Evolutionary conservation across 2,888 invertebrate genomes (phyloP), one percentile per base, ranked within the genome.

Genomic region (Melanophora roralis): DNA sequence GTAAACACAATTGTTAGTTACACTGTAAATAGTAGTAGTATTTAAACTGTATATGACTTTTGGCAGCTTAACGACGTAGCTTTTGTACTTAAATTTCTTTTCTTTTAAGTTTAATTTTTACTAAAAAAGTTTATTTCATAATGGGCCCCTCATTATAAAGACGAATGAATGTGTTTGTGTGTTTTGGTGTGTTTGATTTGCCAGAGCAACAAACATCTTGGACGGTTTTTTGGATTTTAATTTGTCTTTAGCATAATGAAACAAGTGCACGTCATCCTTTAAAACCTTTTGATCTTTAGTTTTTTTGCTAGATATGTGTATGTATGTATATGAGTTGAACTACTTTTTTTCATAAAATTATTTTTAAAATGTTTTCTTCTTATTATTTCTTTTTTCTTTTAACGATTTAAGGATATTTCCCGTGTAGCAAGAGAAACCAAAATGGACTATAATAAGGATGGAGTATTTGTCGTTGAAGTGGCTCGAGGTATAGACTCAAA

Each of bases 401-500:
- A 5, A 27, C 3, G 27, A 27, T 62, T 68, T 4, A 45, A 94
- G 94, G 94, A 94, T 83, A 92, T 94, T 59, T 92, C 93, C 27
- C 93, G 92, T 80, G 93, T 94, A 83, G 93, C 94, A 2, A 91
- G 94, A 34, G 94, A 94, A 87, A 94, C 94, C 0, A 94, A 94
- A 85, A 93, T 94, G 93, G 94, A 94, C 85, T 94, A 94, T 83
- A 93, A 93, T 7, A 93, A 94, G 85, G 93, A 94, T 77, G 94
- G 94, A 0, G 94, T 94, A 38, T 94, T 94, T 84, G 94, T 94
- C 3, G 94, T 94, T 0, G 94, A 94, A 86, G 94, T 92, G 85
- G 86, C 92, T 86, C 87, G 92, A 83, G 86, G 91, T 86, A 83
- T 89, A 85, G 86, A 90, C 88, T 86, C 91, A 82, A 87, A 91